Evolutionary conservation across 2,888 invertebrate species (phyloP).

Genomic region (Neelides folsomi): DNA sequence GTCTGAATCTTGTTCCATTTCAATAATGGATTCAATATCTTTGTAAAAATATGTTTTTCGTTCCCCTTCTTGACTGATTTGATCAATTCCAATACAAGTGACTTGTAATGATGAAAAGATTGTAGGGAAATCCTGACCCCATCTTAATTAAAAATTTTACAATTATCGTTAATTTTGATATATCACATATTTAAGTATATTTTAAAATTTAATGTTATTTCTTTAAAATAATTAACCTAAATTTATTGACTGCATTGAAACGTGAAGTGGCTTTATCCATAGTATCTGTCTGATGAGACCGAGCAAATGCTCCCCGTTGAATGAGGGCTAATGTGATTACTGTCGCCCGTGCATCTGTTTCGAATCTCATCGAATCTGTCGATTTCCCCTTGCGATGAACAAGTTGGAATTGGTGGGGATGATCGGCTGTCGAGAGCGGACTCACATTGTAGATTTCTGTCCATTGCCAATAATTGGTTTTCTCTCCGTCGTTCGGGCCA

Average conservation of each 20-base stretch:
- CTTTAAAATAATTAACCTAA: slow-evolving; percentile 14
- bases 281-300: slow-evolving; percentile 29
- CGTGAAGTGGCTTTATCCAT: slow-evolving; percentile 31
- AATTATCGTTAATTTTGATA: neutral
- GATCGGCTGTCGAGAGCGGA: slow-evolving; percentile 42
- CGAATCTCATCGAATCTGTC: slow-evolving; percentile 86
- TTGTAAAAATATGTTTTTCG: slow-evolving; percentile 30
- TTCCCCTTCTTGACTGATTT: slow-evolving; percentile 30
- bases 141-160: slow-evolving; percentile 12
- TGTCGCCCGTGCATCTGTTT: slow-evolving; percentile 84
- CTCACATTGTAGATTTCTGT: slow-evolving; percentile 62
- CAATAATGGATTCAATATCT: slow-evolving; percentile 28
- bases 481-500: slow-evolving; percentile 75
- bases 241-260: slow-evolving; percentile 28
- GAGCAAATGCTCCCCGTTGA: slow-evolving; percentile 55
- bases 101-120: slow-evolving; percentile 23
- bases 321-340: slow-evolving; percentile 81
- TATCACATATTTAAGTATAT: too few species aligned
- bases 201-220: neutral
- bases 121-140: slow-evolving; percentile 30
- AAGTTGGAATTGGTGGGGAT: slow-evolving; percentile 39
- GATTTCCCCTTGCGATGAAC: slow-evolving; percentile 68
- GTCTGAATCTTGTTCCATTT: slow-evolving; percentile 21
- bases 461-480: slow-evolving; percentile 88
- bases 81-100: slow-evolving; percentile 28